Percentiles rank a stretch among this genome's conserved stretches.
Evolutionary conservation across 2,888 invertebrate genomes (phyloP).

Genomic region (Desoria tigrina): DNA sequence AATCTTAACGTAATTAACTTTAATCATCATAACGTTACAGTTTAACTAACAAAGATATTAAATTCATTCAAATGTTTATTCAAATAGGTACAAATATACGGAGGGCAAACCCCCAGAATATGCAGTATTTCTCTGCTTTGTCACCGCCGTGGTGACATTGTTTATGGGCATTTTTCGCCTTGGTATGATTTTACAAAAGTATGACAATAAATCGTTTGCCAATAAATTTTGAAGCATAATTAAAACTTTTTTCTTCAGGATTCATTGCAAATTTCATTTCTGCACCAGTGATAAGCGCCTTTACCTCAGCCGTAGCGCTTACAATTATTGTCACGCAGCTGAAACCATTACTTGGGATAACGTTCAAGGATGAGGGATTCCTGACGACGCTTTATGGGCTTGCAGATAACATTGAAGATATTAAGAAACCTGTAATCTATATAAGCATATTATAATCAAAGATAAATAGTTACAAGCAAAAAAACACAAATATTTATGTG

Average conservation of each 20-base stretch:
- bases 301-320: slow-evolving; percentile 87
- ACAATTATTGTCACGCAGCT: slow-evolving; percentile 70
- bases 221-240: background rate
- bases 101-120: slow-evolving; percentile 58
- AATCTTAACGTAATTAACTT: slow-evolving; percentile 76
- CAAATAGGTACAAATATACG: slow-evolving; percentile 64
- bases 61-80: no score
- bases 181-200: slow-evolving; percentile 61
- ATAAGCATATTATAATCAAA: slow-evolving; percentile 58
- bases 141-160: slow-evolving; percentile 69
- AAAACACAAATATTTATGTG: background rate
- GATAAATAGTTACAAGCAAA: slow-evolving; percentile 64
- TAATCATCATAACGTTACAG: no score
- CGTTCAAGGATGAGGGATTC: slow-evolving; percentile 73
- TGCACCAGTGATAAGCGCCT: slow-evolving; percentile 83
- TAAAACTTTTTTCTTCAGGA: slow-evolving; percentile 64
- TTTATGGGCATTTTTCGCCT: slow-evolving; percentile 69
- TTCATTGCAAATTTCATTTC: slow-evolving; percentile 88
- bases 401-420: slow-evolving; percentile 67
- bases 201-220: background rate
- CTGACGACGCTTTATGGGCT: slow-evolving; percentile 73
- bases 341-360: slow-evolving; percentile 73
- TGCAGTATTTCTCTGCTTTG: slow-evolving; percentile 72
- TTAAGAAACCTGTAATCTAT: slow-evolving; percentile 67
- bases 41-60: no score